These are phyloP conservation scores for Porites evermanni DNA, from an alignment of 92 coral and sea anemone species.

Conservation along the genomic window DNA sequence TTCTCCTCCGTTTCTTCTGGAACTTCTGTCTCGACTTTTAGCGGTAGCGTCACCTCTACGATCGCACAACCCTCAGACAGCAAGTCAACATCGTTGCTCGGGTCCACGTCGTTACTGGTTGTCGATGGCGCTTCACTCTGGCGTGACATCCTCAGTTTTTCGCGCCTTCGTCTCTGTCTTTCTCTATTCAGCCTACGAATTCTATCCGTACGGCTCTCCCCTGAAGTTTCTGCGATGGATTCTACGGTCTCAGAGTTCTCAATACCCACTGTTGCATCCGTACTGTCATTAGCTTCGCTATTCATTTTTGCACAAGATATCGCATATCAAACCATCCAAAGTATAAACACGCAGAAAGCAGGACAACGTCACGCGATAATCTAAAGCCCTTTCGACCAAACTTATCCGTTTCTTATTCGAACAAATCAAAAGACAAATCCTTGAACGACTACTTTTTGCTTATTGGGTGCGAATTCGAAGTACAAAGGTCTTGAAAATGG, in stretches of 20 bases:
- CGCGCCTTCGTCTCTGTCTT: conserved; percentile 97
- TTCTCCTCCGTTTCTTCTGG: conserved; percentile 27
- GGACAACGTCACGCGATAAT: conserved; percentile 95
- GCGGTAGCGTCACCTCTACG: conserved; percentile 52
- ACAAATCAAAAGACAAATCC: conserved; percentile 45
- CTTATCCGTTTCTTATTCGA: conserved; percentile 44
- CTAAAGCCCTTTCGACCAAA: conserved; percentile 49
- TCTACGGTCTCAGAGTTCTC: conserved; percentile 69
- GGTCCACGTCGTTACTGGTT: conserved; percentile 82
- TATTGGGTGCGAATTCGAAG: conserved; percentile 61
- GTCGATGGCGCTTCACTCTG: conserved; percentile 88
- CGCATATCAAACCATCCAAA: conserved; percentile 93
- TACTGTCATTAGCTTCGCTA: conserved; percentile 87
- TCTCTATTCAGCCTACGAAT: conserved; percentile 94
- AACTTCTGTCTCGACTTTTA: conserved; percentile 68
- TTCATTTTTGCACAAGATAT: conserved; percentile 92
- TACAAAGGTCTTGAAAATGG: conserved; percentile 63
- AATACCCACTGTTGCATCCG: conserved; percentile 71
- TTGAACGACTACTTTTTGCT: conserved; percentile 52
- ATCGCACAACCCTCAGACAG: conserved; percentile 61
- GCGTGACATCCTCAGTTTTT: conserved; percentile 98
- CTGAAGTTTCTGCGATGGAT: conserved; percentile 69
- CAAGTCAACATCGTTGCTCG: conserved; percentile 56
- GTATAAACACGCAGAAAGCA: conserved; percentile 90
- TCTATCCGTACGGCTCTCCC: conserved; percentile 85